Evolutionary conservation across 2,113 vertebrate species (phyloP), one percentile per base, ranked within the genome.

Genomic region (Zosterops japonicus): DNA sequence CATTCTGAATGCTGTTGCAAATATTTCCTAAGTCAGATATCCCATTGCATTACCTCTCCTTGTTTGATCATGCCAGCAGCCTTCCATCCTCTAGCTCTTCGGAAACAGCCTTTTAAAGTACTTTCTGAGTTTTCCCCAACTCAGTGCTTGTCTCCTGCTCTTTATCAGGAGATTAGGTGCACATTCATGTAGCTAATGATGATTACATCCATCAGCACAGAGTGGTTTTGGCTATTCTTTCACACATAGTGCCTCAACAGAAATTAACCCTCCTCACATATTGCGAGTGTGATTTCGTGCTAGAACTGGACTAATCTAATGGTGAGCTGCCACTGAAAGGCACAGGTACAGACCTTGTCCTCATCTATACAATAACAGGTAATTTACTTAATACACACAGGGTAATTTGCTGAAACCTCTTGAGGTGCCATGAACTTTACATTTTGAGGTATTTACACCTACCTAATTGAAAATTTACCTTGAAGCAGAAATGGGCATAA

Each of bases 321-420:
- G 47, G 74, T 47, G 75, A 83, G 39, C 61, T 94, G 50, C 82
- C 47, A 18, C 70, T 68, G 61, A 93, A 93, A 90, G 61, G 75
- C 83, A 50, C 29, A 56, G 56, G 70, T 71, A 59, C 74, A 67
- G 78, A 87, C 74, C 41, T 92, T 71, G 33, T 81, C 56, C 80
- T 59, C 70, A 41, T 52, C 79, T 75, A 2, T 79, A 72, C 87
- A 87, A 44, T 75, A 94, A 36, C 29, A 79, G 33, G 18, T 92
- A 75, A 90, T 96, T 89, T 87, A 44, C 36, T 85, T 91, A 69
- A 91, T 49, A 82, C 63, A 60, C 0, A 1, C 56, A n/a, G 59
- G 41, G 50, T 94, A 80, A 90, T 94, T 93, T 96, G 49, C 85
- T 65, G 78, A 83, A 65, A 46, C 75, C 49, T 90, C 79, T 93